Evolutionary conservation across 2,888 invertebrate genomes (phyloP), one percentile per base, ranked within the genome.

Genomic region (Ormyrus nitidulus): DNA sequence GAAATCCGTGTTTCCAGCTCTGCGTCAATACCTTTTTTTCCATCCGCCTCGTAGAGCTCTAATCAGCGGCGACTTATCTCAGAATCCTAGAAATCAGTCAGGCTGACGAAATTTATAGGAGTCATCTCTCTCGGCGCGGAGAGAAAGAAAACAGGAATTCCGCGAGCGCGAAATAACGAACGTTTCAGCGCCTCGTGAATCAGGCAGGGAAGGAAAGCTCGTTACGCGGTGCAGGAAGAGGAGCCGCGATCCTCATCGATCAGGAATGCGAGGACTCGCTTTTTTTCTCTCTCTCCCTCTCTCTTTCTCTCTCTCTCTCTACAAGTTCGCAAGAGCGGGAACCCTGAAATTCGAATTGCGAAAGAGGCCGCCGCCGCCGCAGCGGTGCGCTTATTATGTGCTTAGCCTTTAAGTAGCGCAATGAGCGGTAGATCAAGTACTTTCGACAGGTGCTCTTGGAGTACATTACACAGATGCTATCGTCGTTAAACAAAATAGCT

Each of bases 181-280:
- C 49, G 4, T 10, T 19, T 13, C 49, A 46, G 11, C 53, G 44
- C 70, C 73, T 11, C 73, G 69, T 70, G 80, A 76, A 77, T 80
- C 76, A 76, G 68, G 68, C 49, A 46, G n/a, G 49, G 44, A 44
- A 13, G 48, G 9, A 51, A 13, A 48, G 68, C 59, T 70, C 58
- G 53, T 71, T 74, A 74, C 11, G 44, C 59, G 79, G 2, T 56
- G 34, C 62, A 73, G 69, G 64, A 72, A 73, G 68, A 59, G 76
- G 69, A 74, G 34, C n/a, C 13, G 9, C 62, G 66, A 75, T 70
- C 68, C 59, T 89, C 88, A 88, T 86, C 85, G 84, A 56, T 79
- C 66, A 83, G 84, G 88, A 88, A 89, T 88, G 87, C 85, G 84
- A 88, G 87, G 88, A 86, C 88, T 77, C 77, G 69, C 61, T 56